phyloP scores from a whole-genome alignment of 2,888 invertebrate genomes.

The Endotricha flammealis region DNA sequence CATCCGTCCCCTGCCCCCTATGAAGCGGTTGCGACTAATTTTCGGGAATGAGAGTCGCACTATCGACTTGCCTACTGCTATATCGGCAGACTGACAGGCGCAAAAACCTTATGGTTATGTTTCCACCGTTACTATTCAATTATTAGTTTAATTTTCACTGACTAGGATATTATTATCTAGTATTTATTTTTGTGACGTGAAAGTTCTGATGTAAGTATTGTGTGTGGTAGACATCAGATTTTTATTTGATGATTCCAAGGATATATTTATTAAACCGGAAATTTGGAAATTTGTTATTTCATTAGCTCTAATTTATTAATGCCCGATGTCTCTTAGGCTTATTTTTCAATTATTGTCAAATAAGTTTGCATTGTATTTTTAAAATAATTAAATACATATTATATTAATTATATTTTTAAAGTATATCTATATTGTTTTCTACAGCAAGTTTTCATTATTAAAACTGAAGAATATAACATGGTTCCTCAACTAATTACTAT shows the following conservation, averaged over 20 bases:
- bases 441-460: constrained; percentile 12
- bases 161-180: constrained; percentile 70
- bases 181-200: constrained; percentile 70
- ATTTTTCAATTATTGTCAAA: background rate
- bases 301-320: constrained; percentile 26
- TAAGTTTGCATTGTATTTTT: background rate
- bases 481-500: no score
- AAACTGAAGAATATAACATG: no score
- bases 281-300: constrained; percentile 36
- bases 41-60: constrained; percentile 93
- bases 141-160: constrained; percentile 75
- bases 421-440: background rate
- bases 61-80: constrained; percentile 90
- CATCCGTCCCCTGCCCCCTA: constrained; percentile 81
- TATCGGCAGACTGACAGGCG: constrained; percentile 78
- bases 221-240: constrained; percentile 61
- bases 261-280: constrained; percentile 53
- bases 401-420: constrained; percentile 9
- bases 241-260: constrained; percentile 58
- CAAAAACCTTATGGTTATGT: constrained; percentile 61
- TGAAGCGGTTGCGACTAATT: constrained; percentile 91
- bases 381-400: background rate
- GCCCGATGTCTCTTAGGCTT: background rate
- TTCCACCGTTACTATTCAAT: constrained; percentile 75
- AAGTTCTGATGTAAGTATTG: constrained; percentile 53